phyloP scores from a whole-genome alignment of 92 coral and sea anemone species.

The Micromussa lordhowensis region DNA sequence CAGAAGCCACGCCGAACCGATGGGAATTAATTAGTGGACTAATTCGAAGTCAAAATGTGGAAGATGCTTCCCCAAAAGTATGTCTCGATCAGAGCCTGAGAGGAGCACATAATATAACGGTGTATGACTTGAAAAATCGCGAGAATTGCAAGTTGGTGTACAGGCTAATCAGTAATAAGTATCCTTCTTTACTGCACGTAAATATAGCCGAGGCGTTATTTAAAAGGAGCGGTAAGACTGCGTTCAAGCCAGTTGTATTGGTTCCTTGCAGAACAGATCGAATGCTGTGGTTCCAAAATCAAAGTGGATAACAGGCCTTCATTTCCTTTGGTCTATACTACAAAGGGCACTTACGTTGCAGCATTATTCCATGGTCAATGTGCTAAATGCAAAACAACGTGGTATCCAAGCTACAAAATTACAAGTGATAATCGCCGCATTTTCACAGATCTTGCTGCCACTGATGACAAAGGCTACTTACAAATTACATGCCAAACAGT shows the following conservation, averaged over 20 bases:
- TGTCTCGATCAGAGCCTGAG: slow-evolving; percentile 21
- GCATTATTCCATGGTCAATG: slow-evolving; percentile 70
- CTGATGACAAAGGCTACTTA: slow-evolving; percentile 17
- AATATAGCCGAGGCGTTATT: slow-evolving; percentile 15
- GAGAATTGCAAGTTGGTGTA: slow-evolving; percentile 19
- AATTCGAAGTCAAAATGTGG: slow-evolving; percentile 23
- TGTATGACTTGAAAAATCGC: slow-evolving; percentile 16
- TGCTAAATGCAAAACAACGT: slow-evolving; percentile 34
- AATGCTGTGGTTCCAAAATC: no score
- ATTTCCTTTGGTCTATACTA: slow-evolving; percentile 63
- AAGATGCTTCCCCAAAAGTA: slow-evolving; percentile 10
- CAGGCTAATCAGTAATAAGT: slow-evolving; percentile 16
- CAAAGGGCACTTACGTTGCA: slow-evolving; percentile 51
- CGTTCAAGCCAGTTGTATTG: slow-evolving; percentile 7
- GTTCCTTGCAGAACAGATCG: no score
- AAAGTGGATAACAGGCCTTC: slow-evolving; percentile 35
- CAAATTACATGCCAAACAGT: slow-evolving; percentile 60
- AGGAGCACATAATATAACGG: not conserved
- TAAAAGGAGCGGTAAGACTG: slow-evolving; percentile 21
- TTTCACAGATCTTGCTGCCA: slow-evolving; percentile 27
- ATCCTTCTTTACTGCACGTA: slow-evolving; percentile 4
- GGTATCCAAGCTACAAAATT: slow-evolving; percentile 56
- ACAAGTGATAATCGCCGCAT: slow-evolving; percentile 24
- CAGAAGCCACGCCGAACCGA: slow-evolving; percentile 1
- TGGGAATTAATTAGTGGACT: slow-evolving; percentile 1